Conservation (phyloP, 1,140 invertebrate genomes). For the Leptinotarsa undecemlineata region DNA sequence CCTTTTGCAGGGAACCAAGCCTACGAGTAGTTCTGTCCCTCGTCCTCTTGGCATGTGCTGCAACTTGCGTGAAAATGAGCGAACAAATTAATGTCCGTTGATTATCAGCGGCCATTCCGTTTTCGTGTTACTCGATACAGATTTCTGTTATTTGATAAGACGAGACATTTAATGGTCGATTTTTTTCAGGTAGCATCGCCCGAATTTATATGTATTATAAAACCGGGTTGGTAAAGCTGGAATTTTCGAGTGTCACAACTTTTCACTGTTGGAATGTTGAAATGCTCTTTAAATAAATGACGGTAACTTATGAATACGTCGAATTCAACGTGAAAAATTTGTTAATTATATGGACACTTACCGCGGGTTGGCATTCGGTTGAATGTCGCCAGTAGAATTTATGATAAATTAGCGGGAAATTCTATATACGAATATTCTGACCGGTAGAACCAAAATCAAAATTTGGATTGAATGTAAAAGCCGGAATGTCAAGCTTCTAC, state of each 20-base stretch:
- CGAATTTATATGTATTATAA: neutral
- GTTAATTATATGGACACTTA: constrained; percentile 44
- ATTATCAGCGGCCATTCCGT: constrained; percentile 13
- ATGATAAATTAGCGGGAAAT: neutral
- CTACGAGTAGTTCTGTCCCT: too few species aligned
- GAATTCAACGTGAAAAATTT: constrained; percentile 42
- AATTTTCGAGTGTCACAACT: neutral
- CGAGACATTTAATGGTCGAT: constrained; percentile 19
- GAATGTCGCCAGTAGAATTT: neutral
- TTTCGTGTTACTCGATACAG: constrained; percentile 17
- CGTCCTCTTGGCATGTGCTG: neutral
- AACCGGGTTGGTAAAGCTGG: neutral
- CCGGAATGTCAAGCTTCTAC: too few species aligned
- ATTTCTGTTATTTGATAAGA: constrained; percentile 21
- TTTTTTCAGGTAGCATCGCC: constrained; percentile 19
- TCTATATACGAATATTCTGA: too few species aligned
- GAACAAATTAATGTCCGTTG: constrained; percentile 11
- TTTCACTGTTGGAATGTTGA: constrained; percentile 33
- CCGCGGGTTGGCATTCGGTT: constrained; percentile 29
- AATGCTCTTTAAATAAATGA: constrained; percentile 34
- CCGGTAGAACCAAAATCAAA: too few species aligned
- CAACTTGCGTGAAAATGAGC: neutral
- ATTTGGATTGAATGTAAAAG: too few species aligned
- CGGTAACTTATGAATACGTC: constrained; percentile 39
- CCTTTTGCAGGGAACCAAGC: neutral